Evolutionary conservation across 2,888 invertebrate species (phyloP), one percentile per base, ranked within the genome.

Genomic region (Parnassius glacialis): DNA sequence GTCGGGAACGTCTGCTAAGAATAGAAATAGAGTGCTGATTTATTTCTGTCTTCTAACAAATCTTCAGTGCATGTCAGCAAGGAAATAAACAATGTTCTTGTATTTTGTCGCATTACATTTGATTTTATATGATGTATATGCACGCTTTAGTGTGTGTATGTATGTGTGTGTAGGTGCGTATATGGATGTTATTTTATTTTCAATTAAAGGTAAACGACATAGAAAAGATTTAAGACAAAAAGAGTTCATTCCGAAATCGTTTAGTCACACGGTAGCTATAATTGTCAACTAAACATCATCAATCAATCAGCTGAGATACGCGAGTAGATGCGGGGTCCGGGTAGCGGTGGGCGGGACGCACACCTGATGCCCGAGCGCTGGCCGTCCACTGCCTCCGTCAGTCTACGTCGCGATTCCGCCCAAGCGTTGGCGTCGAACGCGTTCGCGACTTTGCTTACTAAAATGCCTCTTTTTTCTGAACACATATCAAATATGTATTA

Each of bases 401-500:
- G 84, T 86, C 80, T 74, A 77, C 78, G 79, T 78, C 80, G 83
- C 82, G 80, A 79, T 74, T 67, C 71, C 77, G 68, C 56, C 64
- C 67, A 64, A 71, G 66, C 75, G 68, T 69, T 68, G 70, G 77
- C 77, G 72, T 67, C 69, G 75, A 70, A 69, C 68, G 78, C 80
- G 72, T 65, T 69, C 75, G 74, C 75, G 74, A 77, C 74, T 71
- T 73, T 66, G 65, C 71, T 76, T 71, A 68, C 58, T 67, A 83
- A 68, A 65, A 95, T 95, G 95, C 95, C 95, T 73, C 91, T 94
- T 66, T 95, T 93, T 82, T 93, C 94, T 70, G 95, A 95, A 76
- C 93, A 94, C 67, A 93, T 94, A 70, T 92, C 93, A 76, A 94
- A 93, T 69, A 92, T 92, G 85, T 89, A 92, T 81, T 93, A 88